Conservation (phyloP, 2,888 invertebrate genomes). For the Drosophila anomalata region DNA sequence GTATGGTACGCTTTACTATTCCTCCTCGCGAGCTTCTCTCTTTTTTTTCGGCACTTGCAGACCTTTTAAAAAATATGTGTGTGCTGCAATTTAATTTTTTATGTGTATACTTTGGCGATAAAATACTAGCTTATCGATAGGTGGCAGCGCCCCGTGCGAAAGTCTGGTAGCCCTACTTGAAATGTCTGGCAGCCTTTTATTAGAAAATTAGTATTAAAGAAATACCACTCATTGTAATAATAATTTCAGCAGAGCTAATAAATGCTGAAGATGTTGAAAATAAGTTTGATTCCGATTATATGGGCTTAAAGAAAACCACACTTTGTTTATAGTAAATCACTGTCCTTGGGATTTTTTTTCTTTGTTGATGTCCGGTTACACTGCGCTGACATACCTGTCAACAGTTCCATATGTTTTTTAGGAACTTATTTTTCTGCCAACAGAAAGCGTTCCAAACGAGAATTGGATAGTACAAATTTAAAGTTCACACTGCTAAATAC, state of each 20-base stretch:
- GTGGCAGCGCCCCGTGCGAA: not conserved
- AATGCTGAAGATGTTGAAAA: not conserved
- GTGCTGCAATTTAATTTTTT: constrained; percentile 68
- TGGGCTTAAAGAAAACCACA: not conserved
- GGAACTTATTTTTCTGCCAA: not conserved
- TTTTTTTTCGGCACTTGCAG: constrained; percentile 51
- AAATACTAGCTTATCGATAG: constrained; percentile 9
- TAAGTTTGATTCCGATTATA: not conserved
- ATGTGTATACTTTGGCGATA: constrained; percentile 66
- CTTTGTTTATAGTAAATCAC: not conserved
- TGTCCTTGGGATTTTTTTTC: not conserved
- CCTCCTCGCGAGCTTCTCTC: constrained; percentile 26
- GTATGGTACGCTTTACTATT: constrained; percentile 8
- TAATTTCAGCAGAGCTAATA: too few relatives aligned
- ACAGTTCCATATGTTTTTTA: not conserved
- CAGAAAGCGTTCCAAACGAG: not conserved
- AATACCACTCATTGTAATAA: not conserved
- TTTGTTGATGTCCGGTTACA: not conserved
- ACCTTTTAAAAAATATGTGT: constrained; percentile 61
- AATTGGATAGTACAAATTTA: constrained; percentile 1
- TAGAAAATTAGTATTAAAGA: not conserved
- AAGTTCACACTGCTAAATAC: not conserved
- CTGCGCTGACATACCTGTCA: not conserved
- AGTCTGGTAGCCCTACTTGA: not conserved
- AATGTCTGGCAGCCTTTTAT: not conserved